Percentiles rank a stretch among this genome's conserved stretches.
phyloP scores from a whole-genome alignment of 2,888 invertebrate genomes.

The Tenthredo livida region DNA sequence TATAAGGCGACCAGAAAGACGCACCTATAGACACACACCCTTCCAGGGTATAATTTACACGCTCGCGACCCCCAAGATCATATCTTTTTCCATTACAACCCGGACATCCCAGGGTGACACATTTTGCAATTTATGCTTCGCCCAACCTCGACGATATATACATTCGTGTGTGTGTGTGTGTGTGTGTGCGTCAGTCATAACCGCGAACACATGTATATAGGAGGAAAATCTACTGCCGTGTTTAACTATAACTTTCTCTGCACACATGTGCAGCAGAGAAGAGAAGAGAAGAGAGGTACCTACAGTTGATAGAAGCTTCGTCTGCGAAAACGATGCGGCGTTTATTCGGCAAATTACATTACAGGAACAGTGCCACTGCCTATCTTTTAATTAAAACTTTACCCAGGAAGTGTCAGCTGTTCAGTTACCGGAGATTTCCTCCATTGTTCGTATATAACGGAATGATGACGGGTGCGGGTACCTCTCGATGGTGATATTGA shows the following conservation, averaged over 20 bases:
- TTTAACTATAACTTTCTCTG: background rate
- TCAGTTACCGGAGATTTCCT: slow-evolving; percentile 13
- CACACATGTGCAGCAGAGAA: too few relatives aligned
- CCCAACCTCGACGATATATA: background rate
- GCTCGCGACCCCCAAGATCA: slow-evolving; percentile 55
- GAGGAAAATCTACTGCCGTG: background rate
- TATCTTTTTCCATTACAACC: slow-evolving; percentile 68
- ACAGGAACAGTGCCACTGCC: slow-evolving; percentile 38
- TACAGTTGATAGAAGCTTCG: slow-evolving; percentile 4
- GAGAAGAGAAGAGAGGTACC: too few relatives aligned
- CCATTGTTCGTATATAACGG: background rate
- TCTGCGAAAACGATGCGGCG: slow-evolving; percentile 33
- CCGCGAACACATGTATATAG: background rate
- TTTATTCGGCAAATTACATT: slow-evolving; percentile 40
- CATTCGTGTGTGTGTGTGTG: background rate
- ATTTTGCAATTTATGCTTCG: slow-evolving; percentile 62
- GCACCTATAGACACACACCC: background rate
- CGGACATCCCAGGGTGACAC: slow-evolving; percentile 65
- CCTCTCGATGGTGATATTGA: slow-evolving; percentile 24
- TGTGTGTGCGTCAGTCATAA: background rate
- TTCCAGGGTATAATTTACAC: slow-evolving; percentile 40
- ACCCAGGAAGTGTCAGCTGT: slow-evolving; percentile 30
- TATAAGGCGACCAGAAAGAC: background rate
- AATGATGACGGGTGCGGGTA: background rate
- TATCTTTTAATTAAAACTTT: slow-evolving; percentile 70